Evolutionary conservation across 2,888 invertebrate species (phyloP).

Genomic region (Idaea biselata): DNA sequence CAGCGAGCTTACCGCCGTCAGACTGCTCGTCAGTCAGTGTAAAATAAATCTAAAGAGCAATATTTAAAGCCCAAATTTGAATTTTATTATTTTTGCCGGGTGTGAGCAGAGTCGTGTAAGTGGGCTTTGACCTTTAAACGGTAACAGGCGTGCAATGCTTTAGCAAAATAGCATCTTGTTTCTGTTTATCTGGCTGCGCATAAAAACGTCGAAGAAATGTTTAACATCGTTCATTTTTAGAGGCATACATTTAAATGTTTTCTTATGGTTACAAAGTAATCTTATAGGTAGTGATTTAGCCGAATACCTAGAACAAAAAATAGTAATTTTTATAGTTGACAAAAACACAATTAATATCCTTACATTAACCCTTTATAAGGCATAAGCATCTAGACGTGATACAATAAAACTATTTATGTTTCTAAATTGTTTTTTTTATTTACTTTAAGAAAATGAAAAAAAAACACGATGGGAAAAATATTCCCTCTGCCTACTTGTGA

Average conservation of each 20-base stretch:
- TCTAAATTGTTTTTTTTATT: constrained; percentile 10
- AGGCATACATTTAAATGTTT: constrained; percentile 11
- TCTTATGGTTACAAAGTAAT: constrained; percentile 27
- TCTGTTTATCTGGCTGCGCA: constrained; percentile 12
- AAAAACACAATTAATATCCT: too few relatives aligned
- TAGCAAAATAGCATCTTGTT: constrained; percentile 10
- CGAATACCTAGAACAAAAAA: constrained; percentile 13
- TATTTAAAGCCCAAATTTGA: too few relatives aligned
- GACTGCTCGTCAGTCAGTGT: too few relatives aligned
- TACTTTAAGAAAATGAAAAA: constrained; percentile 9
- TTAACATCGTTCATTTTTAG: constrained; percentile 11
- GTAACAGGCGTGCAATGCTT: constrained; percentile 7
- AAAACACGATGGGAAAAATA: constrained; percentile 10
- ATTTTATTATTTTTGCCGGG: too few relatives aligned
- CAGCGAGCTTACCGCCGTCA: too few relatives aligned
- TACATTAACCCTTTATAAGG: constrained; percentile 11
- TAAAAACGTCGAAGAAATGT: constrained; percentile 5
- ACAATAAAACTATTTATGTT: constrained; percentile 13
- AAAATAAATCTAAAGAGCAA: too few relatives aligned
- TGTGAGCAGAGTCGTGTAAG: too few relatives aligned
- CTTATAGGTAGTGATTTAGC: constrained; percentile 29
- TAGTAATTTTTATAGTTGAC: too few relatives aligned
- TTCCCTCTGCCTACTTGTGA: constrained; percentile 9
- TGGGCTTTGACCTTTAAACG: too few relatives aligned
- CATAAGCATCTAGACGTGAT: constrained; percentile 13